Evolutionary conservation across 2,888 invertebrate genomes (phyloP).

Genomic region (Rhopalosiphum nymphaeae): DNA sequence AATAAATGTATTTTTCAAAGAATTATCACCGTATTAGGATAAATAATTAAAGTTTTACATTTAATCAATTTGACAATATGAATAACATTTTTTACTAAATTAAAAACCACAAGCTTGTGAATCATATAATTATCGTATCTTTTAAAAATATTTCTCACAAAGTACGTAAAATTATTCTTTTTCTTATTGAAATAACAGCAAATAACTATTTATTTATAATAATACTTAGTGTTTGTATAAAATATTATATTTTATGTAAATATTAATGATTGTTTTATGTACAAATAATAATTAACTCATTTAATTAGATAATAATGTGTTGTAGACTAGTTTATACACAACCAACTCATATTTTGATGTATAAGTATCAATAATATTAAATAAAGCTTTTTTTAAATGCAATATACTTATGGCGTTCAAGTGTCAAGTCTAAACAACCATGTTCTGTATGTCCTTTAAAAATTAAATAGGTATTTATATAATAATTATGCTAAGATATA

Average conservation of each 20-base stretch:
- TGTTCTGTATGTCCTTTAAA: not conserved
- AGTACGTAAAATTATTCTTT: not conserved
- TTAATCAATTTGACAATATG: not conserved
- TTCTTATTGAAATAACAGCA: not conserved
- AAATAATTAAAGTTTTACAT: not conserved
- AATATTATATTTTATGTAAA: not conserved
- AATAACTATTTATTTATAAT: not conserved
- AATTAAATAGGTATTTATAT: not conserved
- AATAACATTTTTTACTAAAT: not conserved
- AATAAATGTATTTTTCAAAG: conserved; percentile 28
- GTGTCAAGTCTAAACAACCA: not conserved
- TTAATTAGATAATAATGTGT: conserved; percentile 18
- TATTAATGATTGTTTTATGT: not conserved
- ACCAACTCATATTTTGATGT: not conserved
- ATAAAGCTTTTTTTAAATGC: not conserved
- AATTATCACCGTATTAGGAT: not conserved
- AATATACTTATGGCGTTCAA: not conserved
- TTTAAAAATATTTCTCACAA: not conserved
- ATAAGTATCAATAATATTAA: not conserved
- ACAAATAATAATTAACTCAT: not conserved
- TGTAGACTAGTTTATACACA: not conserved
- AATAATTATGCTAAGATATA: not conserved
- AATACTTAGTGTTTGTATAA: not conserved
- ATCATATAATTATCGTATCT: not conserved
- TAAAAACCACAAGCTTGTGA: not conserved